phyloP scores from a whole-genome alignment of 2,113 vertebrate species.

The Hippocampus zosterae region DNA sequence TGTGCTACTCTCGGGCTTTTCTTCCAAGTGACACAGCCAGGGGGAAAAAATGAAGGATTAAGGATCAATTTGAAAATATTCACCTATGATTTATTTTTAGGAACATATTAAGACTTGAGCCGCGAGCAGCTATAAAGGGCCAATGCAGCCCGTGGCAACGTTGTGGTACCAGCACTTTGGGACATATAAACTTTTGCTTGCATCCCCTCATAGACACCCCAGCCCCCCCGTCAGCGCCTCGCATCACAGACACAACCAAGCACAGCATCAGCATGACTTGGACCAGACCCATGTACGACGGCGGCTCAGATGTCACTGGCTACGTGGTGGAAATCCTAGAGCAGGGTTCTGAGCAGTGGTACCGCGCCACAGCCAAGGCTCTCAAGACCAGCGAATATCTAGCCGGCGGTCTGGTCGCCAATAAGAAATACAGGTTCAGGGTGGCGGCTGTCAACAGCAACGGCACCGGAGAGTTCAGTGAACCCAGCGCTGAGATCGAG shows the following conservation, averaged over 20 bases:
- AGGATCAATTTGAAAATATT: neutral
- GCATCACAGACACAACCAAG: slow-evolving; percentile 90
- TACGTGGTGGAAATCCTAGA: slow-evolving; percentile 95
- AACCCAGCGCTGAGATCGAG: slow-evolving; percentile 81
- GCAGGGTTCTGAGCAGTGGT: slow-evolving; percentile 88
- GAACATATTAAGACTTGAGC: neutral
- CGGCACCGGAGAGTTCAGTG: slow-evolving; percentile 91
- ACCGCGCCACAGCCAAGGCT: slow-evolving; percentile 80
- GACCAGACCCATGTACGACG: slow-evolving; percentile 94
- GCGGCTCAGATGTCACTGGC: slow-evolving; percentile 85
- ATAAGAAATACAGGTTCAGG: slow-evolving; percentile 90
- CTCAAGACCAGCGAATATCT: slow-evolving; percentile 83
- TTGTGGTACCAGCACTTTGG: too few species aligned
- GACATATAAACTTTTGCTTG: neutral
- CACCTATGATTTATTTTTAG: neutral
- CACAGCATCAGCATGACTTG: slow-evolving; percentile 92
- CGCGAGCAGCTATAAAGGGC: neutral
- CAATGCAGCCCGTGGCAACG: neutral
- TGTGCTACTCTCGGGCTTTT: neutral
- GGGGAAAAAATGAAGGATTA: neutral
- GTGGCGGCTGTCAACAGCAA: slow-evolving; percentile 88
- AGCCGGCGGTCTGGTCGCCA: slow-evolving; percentile 79
- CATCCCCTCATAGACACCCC: slow-evolving; percentile 80
- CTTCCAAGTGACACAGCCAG: neutral
- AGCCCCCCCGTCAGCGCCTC: slow-evolving; percentile 87